Evolutionary conservation across 2,797 vertebrate genomes (phyloP), one percentile per base, ranked within the genome.

Genomic region (Enteromius trimaculatus): DNA sequence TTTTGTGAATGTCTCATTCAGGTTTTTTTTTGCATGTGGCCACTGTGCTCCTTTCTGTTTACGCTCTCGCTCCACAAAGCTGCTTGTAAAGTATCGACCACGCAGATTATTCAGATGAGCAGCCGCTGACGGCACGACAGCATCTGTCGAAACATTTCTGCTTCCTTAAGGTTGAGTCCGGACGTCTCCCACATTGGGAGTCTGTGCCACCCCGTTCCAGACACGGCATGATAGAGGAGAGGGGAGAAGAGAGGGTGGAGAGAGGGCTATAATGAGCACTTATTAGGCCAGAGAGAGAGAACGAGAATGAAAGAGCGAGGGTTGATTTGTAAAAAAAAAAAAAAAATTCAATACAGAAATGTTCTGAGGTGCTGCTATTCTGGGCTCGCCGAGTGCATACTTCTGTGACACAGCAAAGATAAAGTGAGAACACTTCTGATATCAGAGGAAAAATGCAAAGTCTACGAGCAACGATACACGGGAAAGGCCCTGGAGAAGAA

Each of bases 281-380:
- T 85, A 80, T 79, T 77, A 83, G 71, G 81, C 66, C 55, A 77
- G 6, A 47, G 70, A 80, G 60, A 87, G 60, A 55, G 39, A 81
- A 55, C 1, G 11, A 77, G 84, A 71, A 71, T 71, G 81, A 21
- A n/a, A 72, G 53, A 83, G 78, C 6, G 83, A 62, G 70, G 84
- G 88, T 64, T 86, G 88, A 82, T 34, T 47, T 44, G 58, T 53
- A 60, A 80, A 88, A 11, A 42, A 44, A 44, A 44, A 44, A 14
- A 13, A 47, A 14, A 87, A 86, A 82, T 86, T 91, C 86, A 83
- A 92, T 90, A 90, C 84, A 84, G 89, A 87, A 86, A 86, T 92
- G 91, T 93, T 93, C 89, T 89, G 0, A 84, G 91, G 90, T 87
- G 91, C 90, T 93, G 85, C 92, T 95, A 93, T 94, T 94, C 89